Base-by-base conservation (phyloP, 2,888 invertebrate species). In the Chalcis sispes region DNA sequence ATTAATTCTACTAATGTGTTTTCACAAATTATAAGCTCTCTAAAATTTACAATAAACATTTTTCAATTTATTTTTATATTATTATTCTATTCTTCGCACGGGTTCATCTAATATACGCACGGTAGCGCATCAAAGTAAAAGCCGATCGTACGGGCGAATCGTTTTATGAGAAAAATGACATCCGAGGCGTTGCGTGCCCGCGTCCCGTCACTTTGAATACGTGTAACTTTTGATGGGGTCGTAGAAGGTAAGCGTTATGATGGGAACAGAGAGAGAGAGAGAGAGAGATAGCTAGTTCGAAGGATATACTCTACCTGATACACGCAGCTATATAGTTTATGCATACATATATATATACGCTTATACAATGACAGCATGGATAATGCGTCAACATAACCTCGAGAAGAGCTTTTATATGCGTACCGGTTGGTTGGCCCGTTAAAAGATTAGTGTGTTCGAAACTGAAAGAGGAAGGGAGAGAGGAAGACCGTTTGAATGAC, bases 141-240 rank as follows among this genome's bases (percentile, higher is more conserved):
- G 79, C 77, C 80, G 80, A 80, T 81, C 81, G 79, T 80, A 80
- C 71, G 36, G 69, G 32, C 54, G 73, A 66, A 78, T 78, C 40
- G 72, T 69, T 82, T 82, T 81, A 82, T 70, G 82, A 77, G 77
- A 69, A 71, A 52, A 52, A 40, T 36, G 54, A 40, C 52, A 40
- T 54, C 54, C 23, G 59, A 50, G 59, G n/a, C 50, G 27, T 61
- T 61, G 40, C 40, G 23, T n/a, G 15, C 20, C 20, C 50, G 23
- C 50, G 4, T 20, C 29, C 5, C n/a, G 62, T 32, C 73, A 64
- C 75, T 79, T 80, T 80, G 80, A 81, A 81, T 81, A 77, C 65
- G 77, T 81, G 81, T 80, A 80, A 82, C 80, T 61, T 81, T 82
- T 81, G 71, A 82, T 80, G 79, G 75, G 80, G 61, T 78, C 76